Evolutionary conservation across 2,113 vertebrate genomes (phyloP).

Genomic region (Amblyopsis rosae): DNA sequence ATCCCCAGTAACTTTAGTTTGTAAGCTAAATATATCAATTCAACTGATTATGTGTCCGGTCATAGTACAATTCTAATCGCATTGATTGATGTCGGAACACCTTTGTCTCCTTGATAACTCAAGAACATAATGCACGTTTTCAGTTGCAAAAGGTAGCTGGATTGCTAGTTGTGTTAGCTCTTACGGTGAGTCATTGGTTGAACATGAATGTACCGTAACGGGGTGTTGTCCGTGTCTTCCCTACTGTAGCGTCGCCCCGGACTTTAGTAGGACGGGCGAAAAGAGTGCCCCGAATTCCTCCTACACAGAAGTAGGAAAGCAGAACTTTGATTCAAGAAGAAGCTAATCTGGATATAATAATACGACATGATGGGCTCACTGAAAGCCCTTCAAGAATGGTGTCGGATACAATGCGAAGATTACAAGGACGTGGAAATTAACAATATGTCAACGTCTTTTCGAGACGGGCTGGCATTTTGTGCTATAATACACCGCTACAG

Average conservation of each 20-base stretch:
- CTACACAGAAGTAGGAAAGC: conserved; percentile 1
- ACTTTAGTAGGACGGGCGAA: conserved; percentile 18
- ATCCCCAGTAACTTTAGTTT: conserved; percentile 23
- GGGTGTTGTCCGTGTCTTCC: conserved; percentile 57
- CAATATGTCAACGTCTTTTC: conserved; percentile 93
- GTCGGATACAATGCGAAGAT: conserved; percentile 85
- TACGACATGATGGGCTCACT: conserved; percentile 85
- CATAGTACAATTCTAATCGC: conserved; percentile 1
- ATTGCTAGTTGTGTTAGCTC: conserved; percentile 27
- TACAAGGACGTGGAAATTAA: conserved; percentile 87
- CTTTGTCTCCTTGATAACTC: not conserved
- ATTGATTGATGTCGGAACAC: too few relatives aligned
- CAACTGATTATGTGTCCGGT: not conserved
- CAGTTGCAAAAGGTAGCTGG: conserved; percentile 40
- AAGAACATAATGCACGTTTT: not conserved
- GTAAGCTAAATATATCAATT: not conserved
- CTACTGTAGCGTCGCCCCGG: conserved; percentile 14
- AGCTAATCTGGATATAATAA: conserved; percentile 1
- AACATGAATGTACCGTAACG: conserved; percentile 28
- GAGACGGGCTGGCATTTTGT: conserved; percentile 94
- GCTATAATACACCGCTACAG: conserved; percentile 93
- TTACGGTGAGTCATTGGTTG: conserved; percentile 40
- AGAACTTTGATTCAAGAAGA: not conserved
- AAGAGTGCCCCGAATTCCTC: conserved; percentile 1
- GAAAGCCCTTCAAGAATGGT: conserved; percentile 92